phyloP scores from a whole-genome alignment of 1,140 invertebrate species.

The Saxidomus purpurata region DNA sequence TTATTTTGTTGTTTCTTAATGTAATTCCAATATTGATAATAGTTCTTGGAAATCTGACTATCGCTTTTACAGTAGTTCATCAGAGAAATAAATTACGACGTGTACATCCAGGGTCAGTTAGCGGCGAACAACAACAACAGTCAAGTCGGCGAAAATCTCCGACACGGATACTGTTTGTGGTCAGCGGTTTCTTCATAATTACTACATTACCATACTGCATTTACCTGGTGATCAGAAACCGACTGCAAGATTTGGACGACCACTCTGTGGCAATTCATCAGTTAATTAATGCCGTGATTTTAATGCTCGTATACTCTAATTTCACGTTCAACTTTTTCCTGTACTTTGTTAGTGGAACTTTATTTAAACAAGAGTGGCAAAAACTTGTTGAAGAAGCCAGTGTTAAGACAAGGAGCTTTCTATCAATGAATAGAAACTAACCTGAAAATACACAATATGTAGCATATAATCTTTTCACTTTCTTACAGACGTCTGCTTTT shows the following conservation, averaged over 20 bases:
- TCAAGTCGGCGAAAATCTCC: background rate
- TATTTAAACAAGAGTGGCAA: conserved; percentile 27
- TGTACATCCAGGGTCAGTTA: background rate
- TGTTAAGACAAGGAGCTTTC: background rate
- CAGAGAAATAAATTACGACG: background rate
- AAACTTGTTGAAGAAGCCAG: background rate
- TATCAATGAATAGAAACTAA: too few species aligned
- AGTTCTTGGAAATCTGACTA: background rate
- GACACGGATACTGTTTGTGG: conserved; percentile 1
- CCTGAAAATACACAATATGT: too few species aligned
- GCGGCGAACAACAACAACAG: background rate
- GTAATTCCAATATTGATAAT: background rate
- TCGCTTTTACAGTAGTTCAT: background rate
- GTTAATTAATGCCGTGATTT: background rate
- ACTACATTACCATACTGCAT: background rate
- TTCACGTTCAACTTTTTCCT: conserved; percentile 30
- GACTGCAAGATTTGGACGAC: background rate
- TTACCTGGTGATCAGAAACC: background rate
- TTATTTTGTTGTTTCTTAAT: conserved; percentile 1
- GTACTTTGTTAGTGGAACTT: conserved; percentile 30
- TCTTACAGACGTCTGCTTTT: too few species aligned
- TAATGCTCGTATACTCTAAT: background rate
- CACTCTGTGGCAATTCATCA: background rate
- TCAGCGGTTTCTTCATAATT: background rate
- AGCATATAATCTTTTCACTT: too few species aligned